Base-by-base conservation (phyloP, 2,797 vertebrate species). In the Cryptoprocta ferox region DNA sequence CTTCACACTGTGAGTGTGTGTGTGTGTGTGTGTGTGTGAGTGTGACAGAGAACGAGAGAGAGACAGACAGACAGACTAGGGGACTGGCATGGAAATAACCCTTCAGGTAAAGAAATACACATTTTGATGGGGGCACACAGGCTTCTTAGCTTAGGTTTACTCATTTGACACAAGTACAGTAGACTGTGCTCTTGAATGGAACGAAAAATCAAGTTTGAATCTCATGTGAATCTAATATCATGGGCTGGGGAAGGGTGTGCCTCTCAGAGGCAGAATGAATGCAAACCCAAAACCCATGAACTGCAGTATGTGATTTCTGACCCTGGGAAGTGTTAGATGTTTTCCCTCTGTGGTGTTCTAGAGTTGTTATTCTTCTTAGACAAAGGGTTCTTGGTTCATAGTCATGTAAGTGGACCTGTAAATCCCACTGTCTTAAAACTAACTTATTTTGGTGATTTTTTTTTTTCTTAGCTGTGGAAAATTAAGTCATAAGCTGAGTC, bases 391-490 rank as follows among this genome's bases (percentile, higher is more conserved):
- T 96, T 53, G 7, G 70, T 93, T 94, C 48, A n/a, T 13, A 32
- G 56, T 61, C 50, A 65, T 19, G 10, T 81, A 61, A 30, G 32
- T 59, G 16, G 66, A 35, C 63, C 50, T 39, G 10, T 87, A 37
- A n/a, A 32, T 65, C 3, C 66, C 35, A 79, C 68, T 37, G 53
- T 87, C 86, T 90, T 61, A 63, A 56, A 93, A 65, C 76, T 97
- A 37, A 91, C 48, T 90, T 24, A 61, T 37, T 75, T 42, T 48
- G 87, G 28, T 78, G 68, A 16, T 93, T 66, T 39, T 98, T 66
- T 39, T 98, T 97, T 94, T 96, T 95, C 98, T 65, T 98, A 99
- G 99, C 98, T 99, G 87, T 99, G 99, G 99, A 99, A 99, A 98
- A 99, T 99, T 94, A 99, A 99, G 97, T 98, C 99, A 0, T 99